phyloP scores from a whole-genome alignment of 2,888 invertebrate genomes.

The Lasioglossum vierecki region DNA sequence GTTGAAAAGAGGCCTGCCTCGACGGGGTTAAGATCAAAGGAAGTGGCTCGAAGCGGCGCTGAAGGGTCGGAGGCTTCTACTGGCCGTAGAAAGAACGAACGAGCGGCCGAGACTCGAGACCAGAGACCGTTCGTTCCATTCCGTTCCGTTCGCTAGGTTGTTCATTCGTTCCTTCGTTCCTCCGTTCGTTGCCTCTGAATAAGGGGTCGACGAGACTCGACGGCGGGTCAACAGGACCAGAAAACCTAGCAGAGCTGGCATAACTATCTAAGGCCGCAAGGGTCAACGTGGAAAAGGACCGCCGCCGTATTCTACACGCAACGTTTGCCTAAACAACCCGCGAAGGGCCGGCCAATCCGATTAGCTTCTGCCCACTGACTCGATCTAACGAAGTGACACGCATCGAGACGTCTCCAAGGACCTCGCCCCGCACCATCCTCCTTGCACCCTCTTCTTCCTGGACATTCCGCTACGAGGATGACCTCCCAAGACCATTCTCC shows the following conservation, averaged over 20 bases:
- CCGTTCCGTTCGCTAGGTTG: background rate
- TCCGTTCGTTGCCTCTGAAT: conserved; percentile 33
- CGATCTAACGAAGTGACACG: conserved; percentile 56
- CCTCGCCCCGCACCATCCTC: background rate
- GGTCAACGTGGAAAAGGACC: conserved; percentile 51
- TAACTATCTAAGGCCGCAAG: background rate
- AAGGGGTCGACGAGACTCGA: conserved; percentile 3
- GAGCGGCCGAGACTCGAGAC: conserved; percentile 20
- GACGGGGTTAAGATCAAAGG: conserved; percentile 80
- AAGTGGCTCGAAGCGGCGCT: conserved; percentile 70
- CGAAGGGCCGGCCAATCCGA: conserved; percentile 56
- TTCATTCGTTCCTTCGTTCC: background rate
- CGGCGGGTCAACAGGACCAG: conserved; percentile 16
- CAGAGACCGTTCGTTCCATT: conserved; percentile 1
- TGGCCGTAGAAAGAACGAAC: conserved; percentile 50
- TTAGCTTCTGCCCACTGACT: conserved; percentile 62
- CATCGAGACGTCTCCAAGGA: conserved; percentile 49
- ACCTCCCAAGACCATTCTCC: background rate
- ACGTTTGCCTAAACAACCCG: conserved; percentile 55
- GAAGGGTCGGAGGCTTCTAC: conserved; percentile 61
- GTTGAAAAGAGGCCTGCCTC: conserved; percentile 75
- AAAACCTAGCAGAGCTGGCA: background rate
- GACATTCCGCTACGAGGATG: background rate
- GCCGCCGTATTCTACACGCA: conserved; percentile 44
- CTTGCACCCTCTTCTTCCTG: background rate